A percentile compares a stretch with the other conserved stretches of the same genome.
These are phyloP conservation scores for Pediacus dermestoides DNA, from an alignment of 2,888 invertebrate species.

Conservation along the genomic window DNA sequence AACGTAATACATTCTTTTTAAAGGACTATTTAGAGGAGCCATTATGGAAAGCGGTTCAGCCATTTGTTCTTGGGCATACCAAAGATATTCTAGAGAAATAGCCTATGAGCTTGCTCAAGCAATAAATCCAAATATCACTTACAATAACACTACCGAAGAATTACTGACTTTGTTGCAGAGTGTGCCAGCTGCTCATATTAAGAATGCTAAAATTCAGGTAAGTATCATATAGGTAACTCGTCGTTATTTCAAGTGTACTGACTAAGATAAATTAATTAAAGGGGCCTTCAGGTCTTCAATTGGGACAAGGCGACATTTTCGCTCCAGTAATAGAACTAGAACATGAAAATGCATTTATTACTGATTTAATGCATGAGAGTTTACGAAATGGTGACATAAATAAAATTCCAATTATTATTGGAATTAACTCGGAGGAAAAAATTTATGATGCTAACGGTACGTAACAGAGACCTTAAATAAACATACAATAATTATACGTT, in stretches of 20 bases:
- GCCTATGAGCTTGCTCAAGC: constrained; percentile 14
- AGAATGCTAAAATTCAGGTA: not conserved
- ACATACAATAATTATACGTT: too few species aligned
- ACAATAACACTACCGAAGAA: not conserved
- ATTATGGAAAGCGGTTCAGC: constrained; percentile 19
- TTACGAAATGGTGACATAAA: constrained; percentile 5
- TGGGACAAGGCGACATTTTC: constrained; percentile 2
- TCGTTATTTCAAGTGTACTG: constrained; percentile 1
- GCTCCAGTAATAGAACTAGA: constrained; percentile 9
- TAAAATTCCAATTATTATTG: constrained; percentile 4
- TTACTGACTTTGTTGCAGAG: not conserved
- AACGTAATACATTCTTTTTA: too few species aligned
- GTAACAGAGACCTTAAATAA: too few species aligned
- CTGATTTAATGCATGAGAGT: constrained; percentile 3
- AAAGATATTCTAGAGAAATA: constrained; percentile 23
- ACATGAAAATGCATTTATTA: constrained; percentile 7
- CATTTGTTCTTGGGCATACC: constrained; percentile 16
- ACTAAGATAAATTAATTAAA: not conserved
- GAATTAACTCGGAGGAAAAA: constrained; percentile 3
- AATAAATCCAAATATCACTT: not conserved
- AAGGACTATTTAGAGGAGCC: constrained; percentile 8
- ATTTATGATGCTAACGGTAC: not conserved
- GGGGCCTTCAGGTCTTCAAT: not conserved
- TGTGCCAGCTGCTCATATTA: not conserved
- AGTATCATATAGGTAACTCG: not conserved